Evolutionary conservation across 2,113 vertebrate genomes (phyloP).

Genomic region (Syrmaticus mikado): DNA sequence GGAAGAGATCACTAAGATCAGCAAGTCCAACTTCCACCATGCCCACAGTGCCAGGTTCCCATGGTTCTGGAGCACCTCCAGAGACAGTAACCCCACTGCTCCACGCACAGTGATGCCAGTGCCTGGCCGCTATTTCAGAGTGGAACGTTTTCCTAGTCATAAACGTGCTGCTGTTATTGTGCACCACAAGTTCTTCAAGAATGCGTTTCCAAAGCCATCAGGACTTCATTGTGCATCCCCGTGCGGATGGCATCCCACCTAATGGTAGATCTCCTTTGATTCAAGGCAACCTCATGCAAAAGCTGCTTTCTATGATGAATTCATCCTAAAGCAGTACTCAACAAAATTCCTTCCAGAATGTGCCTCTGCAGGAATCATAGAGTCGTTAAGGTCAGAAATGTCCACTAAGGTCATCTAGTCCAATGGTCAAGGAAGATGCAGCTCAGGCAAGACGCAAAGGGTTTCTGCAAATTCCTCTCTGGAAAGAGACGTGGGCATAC

Average conservation of each 20-base stretch:
- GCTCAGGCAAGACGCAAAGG: fast-evolving
- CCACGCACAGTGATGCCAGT: no score
- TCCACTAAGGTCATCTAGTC: no score
- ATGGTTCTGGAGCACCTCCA: no score
- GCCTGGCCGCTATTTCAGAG: no score
- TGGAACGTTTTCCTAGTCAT: no score
- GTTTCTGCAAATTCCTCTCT: neutral
- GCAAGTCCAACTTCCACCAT: no score
- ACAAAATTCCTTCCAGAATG: neutral
- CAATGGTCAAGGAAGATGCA: no score
- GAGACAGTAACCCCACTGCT: no score
- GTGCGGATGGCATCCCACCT: neutral
- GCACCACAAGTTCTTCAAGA: neutral
- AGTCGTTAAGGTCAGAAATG: no score
- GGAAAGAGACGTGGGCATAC: neutral
- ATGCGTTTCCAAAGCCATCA: neutral
- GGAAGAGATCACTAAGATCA: no score
- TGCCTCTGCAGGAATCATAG: neutral
- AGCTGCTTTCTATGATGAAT: fast-evolving
- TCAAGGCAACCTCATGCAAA: neutral
- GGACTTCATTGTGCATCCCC: neutral
- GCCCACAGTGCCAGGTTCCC: no score
- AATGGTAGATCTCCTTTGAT: neutral
- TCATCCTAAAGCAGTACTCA: fast-evolving
- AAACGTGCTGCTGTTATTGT: no score